These are phyloP conservation scores for Mus spretus DNA, from an alignment of 2,797 vertebrate species.

Conservation along the genomic window DNA sequence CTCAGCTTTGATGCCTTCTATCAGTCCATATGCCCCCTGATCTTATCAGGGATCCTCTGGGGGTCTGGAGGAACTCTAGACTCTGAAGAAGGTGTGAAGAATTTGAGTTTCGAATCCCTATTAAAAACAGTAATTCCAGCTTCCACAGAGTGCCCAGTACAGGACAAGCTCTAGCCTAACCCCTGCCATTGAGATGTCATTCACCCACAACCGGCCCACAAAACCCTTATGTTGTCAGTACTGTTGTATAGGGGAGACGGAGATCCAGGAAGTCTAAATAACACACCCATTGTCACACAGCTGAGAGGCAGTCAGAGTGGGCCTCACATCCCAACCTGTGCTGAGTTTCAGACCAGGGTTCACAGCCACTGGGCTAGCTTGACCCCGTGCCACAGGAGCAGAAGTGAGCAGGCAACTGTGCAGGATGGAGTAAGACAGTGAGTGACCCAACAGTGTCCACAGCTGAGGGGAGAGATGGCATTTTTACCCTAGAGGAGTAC, in stretches of 20 bases:
- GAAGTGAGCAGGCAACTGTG: not conserved
- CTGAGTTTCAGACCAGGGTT: slow-evolving; percentile 54
- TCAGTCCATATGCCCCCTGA: not conserved
- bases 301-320: not conserved
- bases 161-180: not conserved
- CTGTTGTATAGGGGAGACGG: not conserved
- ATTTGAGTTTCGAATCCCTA: slow-evolving; percentile 1
- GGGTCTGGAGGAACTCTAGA: not conserved
- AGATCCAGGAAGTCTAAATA: not conserved
- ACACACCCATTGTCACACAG: not conserved
- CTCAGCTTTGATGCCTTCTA: not conserved
- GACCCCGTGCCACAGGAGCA: not conserved
- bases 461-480: not conserved
- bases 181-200: not conserved
- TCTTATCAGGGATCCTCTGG: not conserved
- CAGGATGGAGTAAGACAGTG: not conserved
- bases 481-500: not conserved
- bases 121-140: not conserved
- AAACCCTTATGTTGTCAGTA: not conserved
- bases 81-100: not conserved
- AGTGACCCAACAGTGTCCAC: accelerated
- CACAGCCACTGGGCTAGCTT: not conserved
- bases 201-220: not conserved
- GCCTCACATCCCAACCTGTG: not conserved
- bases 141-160: not conserved